Evolutionary conservation across 2,797 vertebrate species (phyloP).

Genomic region (Eurystomus glaucurus): DNA sequence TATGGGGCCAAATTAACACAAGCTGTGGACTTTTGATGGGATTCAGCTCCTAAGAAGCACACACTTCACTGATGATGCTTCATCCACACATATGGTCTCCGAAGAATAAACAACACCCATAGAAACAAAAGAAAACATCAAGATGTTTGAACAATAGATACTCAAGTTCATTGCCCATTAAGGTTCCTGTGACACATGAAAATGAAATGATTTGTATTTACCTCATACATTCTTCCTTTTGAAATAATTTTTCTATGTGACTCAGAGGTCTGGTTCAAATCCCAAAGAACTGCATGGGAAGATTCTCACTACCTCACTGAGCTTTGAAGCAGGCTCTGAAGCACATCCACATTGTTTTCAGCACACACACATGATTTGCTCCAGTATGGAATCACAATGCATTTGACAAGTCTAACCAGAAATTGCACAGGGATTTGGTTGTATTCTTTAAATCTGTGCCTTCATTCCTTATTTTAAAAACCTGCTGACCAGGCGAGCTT

Average conservation of each 20-base stretch:
- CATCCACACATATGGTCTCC: background rate
- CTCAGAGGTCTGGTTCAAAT: conserved; percentile 23
- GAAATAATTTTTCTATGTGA: background rate
- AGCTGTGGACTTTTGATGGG: background rate
- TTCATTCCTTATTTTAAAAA: background rate
- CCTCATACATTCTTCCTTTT: background rate
- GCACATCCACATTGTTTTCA: background rate
- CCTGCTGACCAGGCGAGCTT: background rate
- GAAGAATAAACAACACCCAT: background rate
- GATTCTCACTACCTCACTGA: background rate
- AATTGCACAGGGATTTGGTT: background rate
- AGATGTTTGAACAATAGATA: conserved; percentile 46
- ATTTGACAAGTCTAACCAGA: background rate
- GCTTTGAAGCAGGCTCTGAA: background rate
- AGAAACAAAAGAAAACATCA: conserved; percentile 13
- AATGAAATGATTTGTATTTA: background rate
- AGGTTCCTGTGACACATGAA: background rate
- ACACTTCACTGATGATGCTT: background rate
- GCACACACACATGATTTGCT: background rate
- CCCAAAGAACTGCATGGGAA: conserved; percentile 1
- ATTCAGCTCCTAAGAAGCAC: conserved; percentile 2
- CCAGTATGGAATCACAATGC: background rate
- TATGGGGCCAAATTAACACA: background rate
- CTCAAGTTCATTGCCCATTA: background rate
- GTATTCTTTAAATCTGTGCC: background rate